These are phyloP conservation scores for Heliconius aoede DNA, from an alignment of 2,888 invertebrate species.

Conservation along the genomic window DNA sequence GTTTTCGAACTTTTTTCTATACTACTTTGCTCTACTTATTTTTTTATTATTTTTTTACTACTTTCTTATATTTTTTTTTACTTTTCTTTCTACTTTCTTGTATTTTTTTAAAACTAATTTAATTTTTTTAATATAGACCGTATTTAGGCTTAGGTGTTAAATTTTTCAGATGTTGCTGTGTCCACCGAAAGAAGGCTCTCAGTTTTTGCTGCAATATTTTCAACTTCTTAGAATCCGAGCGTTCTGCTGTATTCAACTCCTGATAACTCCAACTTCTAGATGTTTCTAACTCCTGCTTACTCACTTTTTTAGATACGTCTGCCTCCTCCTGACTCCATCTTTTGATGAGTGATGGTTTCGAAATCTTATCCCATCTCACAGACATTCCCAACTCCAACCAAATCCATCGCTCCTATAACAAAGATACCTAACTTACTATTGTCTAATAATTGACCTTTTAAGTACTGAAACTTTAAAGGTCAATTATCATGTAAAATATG, in stretches of 20 bases:
- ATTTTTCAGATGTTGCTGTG: constrained; percentile 1
- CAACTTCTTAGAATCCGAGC: neutral
- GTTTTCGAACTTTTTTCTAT: too few relatives aligned
- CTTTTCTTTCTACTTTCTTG: neutral
- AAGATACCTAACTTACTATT: neutral
- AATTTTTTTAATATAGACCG: neutral
- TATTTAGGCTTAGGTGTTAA: neutral
- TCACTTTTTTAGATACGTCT: neutral
- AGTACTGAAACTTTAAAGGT: neutral
- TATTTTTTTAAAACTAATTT: neutral
- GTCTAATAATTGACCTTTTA: neutral
- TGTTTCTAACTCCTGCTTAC: neutral
- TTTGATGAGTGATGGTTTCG: neutral
- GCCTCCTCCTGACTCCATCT: neutral
- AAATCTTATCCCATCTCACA: neutral
- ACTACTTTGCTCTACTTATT: neutral
- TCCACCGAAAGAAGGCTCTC: neutral
- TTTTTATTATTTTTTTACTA: neutral
- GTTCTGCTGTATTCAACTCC: neutral
- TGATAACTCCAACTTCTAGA: neutral
- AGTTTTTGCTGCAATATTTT: neutral
- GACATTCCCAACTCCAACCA: neutral
- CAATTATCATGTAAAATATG: neutral
- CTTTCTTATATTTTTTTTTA: neutral
- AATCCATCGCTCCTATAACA: constrained; percentile 16